Percentiles rank a stretch among this genome's conserved stretches.
These are phyloP conservation scores for Balaeniceps rex DNA, from an alignment of 2,113 vertebrate species.

Conservation along the genomic window DNA sequence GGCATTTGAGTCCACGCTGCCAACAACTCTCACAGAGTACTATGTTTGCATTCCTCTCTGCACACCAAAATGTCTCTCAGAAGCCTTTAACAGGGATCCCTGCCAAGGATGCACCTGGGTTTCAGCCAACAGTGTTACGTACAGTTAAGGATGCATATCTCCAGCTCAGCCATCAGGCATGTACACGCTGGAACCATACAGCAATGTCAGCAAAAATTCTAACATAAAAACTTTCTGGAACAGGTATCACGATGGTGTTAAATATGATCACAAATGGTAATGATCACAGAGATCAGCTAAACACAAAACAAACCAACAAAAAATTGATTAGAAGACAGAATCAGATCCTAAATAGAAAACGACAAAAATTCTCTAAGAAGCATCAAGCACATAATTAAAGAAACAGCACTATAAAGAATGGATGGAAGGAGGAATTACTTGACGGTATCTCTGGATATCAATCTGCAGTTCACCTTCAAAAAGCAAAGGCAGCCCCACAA, in stretches of 20 bases:
- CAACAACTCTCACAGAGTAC: neutral
- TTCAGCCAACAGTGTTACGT: neutral
- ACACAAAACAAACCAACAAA: neutral
- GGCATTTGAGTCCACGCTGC: neutral
- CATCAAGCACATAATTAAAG: neutral
- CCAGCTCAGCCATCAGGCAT: neutral
- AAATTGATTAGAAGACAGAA: neutral
- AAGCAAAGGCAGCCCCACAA: neutral
- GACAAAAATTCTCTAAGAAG: neutral
- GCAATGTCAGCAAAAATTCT: neutral
- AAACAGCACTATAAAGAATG: neutral
- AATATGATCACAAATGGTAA: neutral
- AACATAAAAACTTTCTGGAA: neutral
- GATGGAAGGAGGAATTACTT: neutral
- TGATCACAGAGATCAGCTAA: neutral
- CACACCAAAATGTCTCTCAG: neutral
- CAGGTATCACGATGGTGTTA: neutral
- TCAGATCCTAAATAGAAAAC: neutral
- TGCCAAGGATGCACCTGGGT: neutral
- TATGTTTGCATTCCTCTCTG: neutral
- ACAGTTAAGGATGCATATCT: neutral
- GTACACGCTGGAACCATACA: neutral
- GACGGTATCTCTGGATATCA: neutral
- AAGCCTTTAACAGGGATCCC: neutral
- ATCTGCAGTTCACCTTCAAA: neutral